Evolutionary conservation across 2,888 invertebrate species (phyloP), one percentile per base, ranked within the genome.

Genomic region (Synanthedon myopaeformis): DNA sequence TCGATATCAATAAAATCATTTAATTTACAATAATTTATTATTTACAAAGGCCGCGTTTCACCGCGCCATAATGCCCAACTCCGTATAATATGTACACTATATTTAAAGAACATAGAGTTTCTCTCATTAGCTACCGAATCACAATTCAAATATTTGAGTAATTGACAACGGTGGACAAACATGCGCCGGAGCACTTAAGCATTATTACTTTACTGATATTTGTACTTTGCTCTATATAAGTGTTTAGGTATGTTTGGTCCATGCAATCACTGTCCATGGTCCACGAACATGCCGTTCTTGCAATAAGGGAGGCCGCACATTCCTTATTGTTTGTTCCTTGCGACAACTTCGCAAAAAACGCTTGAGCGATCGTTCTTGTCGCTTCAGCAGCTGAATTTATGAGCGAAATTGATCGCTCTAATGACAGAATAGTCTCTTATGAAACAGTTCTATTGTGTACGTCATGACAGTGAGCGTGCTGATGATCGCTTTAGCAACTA

Each of bases 81-180:
- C 82, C 83, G 76, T 79, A 82, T 82, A 79, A 80, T 86, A 86
- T 86, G 70, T 86, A 86, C 86, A 86, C 77, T 84, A 82, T 72
- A 80, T 82, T 82, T 81, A 84, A 14, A 84, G 83, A 85, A 79
- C 83, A 83, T 85, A 83, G 77, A 75, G 74, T 81, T 85, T 87
- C 85, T 86, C 85, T 85, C 86, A 80, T 84, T 86, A 87, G 84
- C 86, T 87, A 87, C 85, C 85, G 82, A 86, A 87, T 87, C 87
- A 87, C 87, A 87, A 84, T 86, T 85, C 81, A 83, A 82, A 82
- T 85, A 82, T 82, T 80, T 79, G 82, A 84, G 82, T 87, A 87
- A 87, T 87, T 87, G 87, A 87, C 87, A 82, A 86, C 82, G 83
- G 84, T 84, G 86, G 86, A 86, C 87, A 82, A 80, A 81, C 84